phyloP scores from a whole-genome alignment of 2,888 invertebrate species.

The Pemphredon lugubris region DNA sequence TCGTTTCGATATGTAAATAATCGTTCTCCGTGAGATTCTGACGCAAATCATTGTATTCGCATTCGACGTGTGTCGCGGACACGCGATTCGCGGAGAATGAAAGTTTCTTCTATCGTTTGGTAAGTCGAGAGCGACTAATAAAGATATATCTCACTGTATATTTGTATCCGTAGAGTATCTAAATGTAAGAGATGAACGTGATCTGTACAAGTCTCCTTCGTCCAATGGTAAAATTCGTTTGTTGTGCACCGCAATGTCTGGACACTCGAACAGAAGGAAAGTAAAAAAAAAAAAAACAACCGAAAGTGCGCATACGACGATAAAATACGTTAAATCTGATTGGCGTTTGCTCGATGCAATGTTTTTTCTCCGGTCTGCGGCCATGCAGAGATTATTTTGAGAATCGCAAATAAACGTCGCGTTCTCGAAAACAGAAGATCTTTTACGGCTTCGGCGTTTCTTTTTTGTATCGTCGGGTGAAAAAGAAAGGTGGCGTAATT shows the following conservation, averaged over 20 bases:
- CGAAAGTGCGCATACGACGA: no score
- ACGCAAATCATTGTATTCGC: no score
- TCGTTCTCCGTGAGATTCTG: slow-evolving; percentile 34
- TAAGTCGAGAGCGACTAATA: slow-evolving; percentile 2
- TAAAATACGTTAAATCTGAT: slow-evolving; percentile 5
- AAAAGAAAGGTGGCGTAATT: no score
- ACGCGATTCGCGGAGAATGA: background rate
- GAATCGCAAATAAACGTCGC: slow-evolving; percentile 31
- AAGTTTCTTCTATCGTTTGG: slow-evolving; percentile 1
- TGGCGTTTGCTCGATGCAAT: slow-evolving; percentile 1
- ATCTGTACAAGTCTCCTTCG: slow-evolving; percentile 25
- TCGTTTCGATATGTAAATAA: slow-evolving; percentile 43
- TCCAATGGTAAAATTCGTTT: slow-evolving; percentile 1
- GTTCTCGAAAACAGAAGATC: slow-evolving; percentile 2
- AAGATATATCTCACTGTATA: slow-evolving; percentile 40
- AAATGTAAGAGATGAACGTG: slow-evolving; percentile 29
- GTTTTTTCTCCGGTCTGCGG: slow-evolving; percentile 3
- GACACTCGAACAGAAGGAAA: background rate
- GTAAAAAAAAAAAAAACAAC: background rate
- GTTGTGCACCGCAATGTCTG: slow-evolving; percentile 3
- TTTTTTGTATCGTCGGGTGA: background rate
- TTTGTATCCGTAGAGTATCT: slow-evolving; percentile 46
- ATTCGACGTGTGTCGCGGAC: background rate
- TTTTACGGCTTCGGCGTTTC: background rate
- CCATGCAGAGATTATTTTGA: slow-evolving; percentile 19